These are phyloP conservation scores for Poecile montanus DNA, from an alignment of 2,797 vertebrate genomes.

Conservation along the genomic window DNA sequence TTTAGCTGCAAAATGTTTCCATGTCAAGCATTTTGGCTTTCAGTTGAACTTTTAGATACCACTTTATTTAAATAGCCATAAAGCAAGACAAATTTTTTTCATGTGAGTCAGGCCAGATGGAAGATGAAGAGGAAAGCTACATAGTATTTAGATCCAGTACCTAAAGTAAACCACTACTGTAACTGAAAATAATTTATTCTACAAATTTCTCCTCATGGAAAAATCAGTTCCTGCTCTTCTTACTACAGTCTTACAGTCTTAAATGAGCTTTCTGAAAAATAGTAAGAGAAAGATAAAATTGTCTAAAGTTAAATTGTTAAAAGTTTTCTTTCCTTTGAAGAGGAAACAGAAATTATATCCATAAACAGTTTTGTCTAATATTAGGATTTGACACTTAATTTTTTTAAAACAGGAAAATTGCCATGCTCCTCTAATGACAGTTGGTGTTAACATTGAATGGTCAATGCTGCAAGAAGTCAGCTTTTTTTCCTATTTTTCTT, in stretches of 20 bases:
- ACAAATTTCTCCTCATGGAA: background rate
- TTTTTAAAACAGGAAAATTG: background rate
- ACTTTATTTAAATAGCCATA: background rate
- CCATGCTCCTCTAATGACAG: background rate
- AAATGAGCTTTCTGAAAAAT: background rate
- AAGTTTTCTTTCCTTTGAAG: background rate
- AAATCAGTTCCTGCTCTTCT: background rate
- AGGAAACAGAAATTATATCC: background rate
- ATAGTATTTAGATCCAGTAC: background rate
- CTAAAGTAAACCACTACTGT: background rate
- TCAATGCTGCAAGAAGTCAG: background rate
- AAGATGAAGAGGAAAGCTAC: background rate
- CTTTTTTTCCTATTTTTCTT: background rate
- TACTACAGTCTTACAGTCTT: background rate
- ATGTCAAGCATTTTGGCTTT: background rate
- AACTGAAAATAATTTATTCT: background rate
- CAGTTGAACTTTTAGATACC: background rate
- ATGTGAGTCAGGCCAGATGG: fast-evolving
- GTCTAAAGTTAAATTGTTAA: background rate
- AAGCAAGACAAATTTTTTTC: background rate
- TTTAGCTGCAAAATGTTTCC: background rate
- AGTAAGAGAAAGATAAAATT: background rate
- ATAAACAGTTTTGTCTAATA: background rate
- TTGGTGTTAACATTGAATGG: background rate
- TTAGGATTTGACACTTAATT: background rate